These are phyloP conservation scores for Cheumatopsyche charites DNA, from an alignment of 1,140 invertebrate genomes.

Conservation along the genomic window DNA sequence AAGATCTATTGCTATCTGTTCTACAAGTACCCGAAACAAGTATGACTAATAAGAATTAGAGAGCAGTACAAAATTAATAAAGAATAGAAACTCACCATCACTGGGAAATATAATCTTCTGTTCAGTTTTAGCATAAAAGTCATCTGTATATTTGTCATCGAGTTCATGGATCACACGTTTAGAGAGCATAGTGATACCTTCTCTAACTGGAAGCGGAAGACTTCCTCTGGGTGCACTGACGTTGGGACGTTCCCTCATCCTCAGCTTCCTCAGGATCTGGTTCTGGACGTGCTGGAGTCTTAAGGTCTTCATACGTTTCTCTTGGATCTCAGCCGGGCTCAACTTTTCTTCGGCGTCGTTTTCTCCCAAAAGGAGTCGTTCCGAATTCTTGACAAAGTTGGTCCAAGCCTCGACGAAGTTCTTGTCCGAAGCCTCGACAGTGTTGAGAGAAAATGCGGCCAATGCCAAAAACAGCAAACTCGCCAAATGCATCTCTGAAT, in stretches of 20 bases:
- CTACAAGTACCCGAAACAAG: too few species aligned
- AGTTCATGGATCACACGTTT: constrained; percentile 47
- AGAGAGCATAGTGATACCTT: constrained; percentile 59
- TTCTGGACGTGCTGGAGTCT: constrained; percentile 64
- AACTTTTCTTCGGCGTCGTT: constrained; percentile 48
- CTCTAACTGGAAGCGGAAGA: constrained; percentile 72
- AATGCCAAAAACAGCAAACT: too few species aligned
- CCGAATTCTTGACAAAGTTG: constrained; percentile 39
- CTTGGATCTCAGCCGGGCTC: constrained; percentile 50
- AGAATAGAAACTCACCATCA: constrained; percentile 63
- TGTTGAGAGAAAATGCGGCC: too few species aligned
- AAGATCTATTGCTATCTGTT: too few species aligned
- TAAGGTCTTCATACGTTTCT: constrained; percentile 56
- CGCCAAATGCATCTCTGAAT: too few species aligned
- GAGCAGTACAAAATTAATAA: too few species aligned
- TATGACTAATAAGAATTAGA: too few species aligned
- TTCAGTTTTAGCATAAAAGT: constrained; percentile 79
- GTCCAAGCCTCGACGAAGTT: constrained; percentile 40
- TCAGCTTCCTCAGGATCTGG: constrained; percentile 63
- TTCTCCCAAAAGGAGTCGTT: constrained; percentile 17
- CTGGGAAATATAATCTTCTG: constrained; percentile 79
- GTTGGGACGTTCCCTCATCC: constrained; percentile 61
- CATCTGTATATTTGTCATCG: constrained; percentile 64
- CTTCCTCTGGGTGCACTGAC: constrained; percentile 59
- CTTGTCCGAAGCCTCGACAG: background rate